Evolutionary conservation across 2,113 vertebrate species (phyloP).

Genomic region (Paramisgurnus dabryanus): DNA sequence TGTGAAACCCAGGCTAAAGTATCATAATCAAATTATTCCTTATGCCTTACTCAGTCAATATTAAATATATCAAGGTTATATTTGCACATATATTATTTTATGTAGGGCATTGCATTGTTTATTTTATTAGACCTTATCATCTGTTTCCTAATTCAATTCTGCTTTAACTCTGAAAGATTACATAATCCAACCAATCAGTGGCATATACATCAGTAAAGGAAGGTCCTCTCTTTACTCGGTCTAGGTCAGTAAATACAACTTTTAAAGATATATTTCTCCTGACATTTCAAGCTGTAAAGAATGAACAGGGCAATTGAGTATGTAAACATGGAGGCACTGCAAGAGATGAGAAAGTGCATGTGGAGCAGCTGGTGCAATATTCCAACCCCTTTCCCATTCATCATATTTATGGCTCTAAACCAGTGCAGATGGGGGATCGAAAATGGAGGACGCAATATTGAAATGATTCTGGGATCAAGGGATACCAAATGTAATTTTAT

Average conservation of each 20-base stretch:
- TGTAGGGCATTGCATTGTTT: slow-evolving; percentile 35
- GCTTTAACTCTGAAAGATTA: slow-evolving; percentile 33
- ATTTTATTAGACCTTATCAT: slow-evolving; percentile 59
- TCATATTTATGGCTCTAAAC: slow-evolving; percentile 72
- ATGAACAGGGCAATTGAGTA: slow-evolving; percentile 49
- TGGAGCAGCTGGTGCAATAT: slow-evolving; percentile 71
- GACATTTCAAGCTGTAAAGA: slow-evolving; percentile 54
- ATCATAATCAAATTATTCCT: no score
- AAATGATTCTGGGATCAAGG: background rate
- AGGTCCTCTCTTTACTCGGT: background rate
- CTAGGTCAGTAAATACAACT: slow-evolving; percentile 15
- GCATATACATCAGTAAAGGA: slow-evolving; percentile 6
- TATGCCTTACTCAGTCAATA: no score
- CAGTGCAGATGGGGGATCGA: slow-evolving; percentile 46
- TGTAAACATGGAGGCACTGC: slow-evolving; percentile 58
- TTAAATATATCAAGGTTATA: no score
- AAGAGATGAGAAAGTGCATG: slow-evolving; percentile 71
- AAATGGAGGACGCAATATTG: slow-evolving; percentile 4
- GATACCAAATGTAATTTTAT: background rate
- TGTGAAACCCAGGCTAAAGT: no score
- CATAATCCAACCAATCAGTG: slow-evolving; percentile 46
- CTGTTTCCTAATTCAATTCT: slow-evolving; percentile 65
- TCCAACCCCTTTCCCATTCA: slow-evolving; percentile 67
- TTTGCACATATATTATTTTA: no score
- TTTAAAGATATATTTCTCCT: slow-evolving; percentile 58